Base-by-base conservation (phyloP, 2,797 vertebrate species). In the Sebastes matsubarae region DNA sequence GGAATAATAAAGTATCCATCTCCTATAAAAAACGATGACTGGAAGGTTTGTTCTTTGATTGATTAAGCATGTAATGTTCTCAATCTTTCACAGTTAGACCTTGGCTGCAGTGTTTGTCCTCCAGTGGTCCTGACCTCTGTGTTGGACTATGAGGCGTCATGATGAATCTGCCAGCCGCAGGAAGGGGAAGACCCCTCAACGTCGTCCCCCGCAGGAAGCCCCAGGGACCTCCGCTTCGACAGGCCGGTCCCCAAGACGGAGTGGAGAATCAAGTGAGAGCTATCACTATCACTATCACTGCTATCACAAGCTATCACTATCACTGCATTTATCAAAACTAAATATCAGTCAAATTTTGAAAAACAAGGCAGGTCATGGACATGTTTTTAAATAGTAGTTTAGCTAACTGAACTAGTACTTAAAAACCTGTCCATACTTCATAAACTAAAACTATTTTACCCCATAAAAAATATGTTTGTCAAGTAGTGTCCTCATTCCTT, bases 181-280 rank as follows among this genome's bases (percentile, higher is more conserved):
- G 25, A 95, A 95, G 72, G 75, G 84, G 13, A 68, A n/a, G 18
- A 52, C 77, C 0, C 95, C 95, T 0, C 36, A 66, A n/a, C 93
- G 75, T 2, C 92, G 94, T 8, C 73, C 92, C 3, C 88, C 87
- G 0, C 18, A 1, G 3, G 65, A 65, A 0, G 1, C 46, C 2
- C 50, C 81, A 1, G 12, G 12, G n/a, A 2, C 77, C 9, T 18
- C 77, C 2, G 4, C 3, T 4, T 6, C 67, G 0, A 14, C 11
- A 12, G 5, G 2, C 9, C 50, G 3, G 6, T 24, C 55, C 3
- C 71, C 77, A 1, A 76, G 68, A 11, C 16, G 4, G 2, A 74
- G 68, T 6, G 36, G 55, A 12, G 3, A 2, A 29, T 59, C 90
- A 68, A 69, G 93, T 93, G 25, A 82, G 83, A 1, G 30, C 34